These are phyloP conservation scores for Oreochromis tanganicae DNA, from an alignment of 2,113 vertebrate species.

Conservation along the genomic window DNA sequence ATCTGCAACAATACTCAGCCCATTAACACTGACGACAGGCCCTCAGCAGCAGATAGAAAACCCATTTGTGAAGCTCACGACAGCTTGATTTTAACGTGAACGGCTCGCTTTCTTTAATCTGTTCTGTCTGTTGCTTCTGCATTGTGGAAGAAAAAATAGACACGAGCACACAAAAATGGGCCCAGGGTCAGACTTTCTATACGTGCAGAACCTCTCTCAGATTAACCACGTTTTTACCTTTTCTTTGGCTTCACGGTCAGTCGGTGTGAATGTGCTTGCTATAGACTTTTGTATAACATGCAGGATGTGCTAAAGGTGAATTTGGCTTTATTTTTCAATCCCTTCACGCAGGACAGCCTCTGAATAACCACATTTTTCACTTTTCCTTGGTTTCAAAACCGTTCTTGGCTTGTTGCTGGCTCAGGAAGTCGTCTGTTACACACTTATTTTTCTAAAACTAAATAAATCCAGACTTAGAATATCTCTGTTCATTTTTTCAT, in stretches of 20 bases:
- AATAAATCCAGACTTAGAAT: background rate
- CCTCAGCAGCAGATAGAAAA: background rate
- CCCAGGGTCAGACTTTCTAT: rapidly evolving
- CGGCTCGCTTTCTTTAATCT: background rate
- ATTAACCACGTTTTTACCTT: too few species aligned
- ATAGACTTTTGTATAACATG: rapidly evolving
- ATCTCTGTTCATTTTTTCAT: rapidly evolving
- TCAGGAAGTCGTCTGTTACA: rapidly evolving
- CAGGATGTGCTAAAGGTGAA: background rate
- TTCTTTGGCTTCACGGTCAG: background rate
- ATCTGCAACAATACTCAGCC: background rate
- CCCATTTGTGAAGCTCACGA: background rate
- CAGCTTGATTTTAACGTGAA: background rate
- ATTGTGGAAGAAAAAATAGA: background rate
- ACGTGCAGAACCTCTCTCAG: background rate
- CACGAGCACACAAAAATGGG: background rate
- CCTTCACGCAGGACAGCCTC: background rate
- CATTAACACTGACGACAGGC: background rate
- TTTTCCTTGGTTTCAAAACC: background rate
- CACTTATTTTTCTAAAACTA: background rate
- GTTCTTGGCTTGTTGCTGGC: background rate
- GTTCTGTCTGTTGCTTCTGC: background rate
- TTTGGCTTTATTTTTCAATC: background rate
- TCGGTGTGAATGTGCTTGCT: background rate
- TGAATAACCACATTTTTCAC: background rate